Percentiles rank a stretch among this genome's conserved stretches.
Evolutionary conservation across 2,888 invertebrate genomes (phyloP).

Genomic region (Netelia inedita): DNA sequence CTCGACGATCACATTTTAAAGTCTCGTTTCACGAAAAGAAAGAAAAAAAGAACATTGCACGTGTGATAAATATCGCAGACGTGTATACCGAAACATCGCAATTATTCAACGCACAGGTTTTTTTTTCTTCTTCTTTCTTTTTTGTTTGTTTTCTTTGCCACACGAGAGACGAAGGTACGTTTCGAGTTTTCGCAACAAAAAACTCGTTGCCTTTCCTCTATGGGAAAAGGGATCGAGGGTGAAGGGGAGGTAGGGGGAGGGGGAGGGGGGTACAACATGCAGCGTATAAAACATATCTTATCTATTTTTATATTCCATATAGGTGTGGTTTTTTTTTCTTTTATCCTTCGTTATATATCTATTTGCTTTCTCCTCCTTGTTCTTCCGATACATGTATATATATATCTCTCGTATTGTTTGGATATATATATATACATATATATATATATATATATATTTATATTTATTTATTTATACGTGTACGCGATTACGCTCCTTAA

Average conservation of each 20-base stretch:
- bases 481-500: constrained; percentile 65
- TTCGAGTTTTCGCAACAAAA: constrained; percentile 1
- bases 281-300: constrained; percentile 85
- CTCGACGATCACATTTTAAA: not conserved
- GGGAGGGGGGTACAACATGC: constrained; percentile 80
- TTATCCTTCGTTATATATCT: constrained; percentile 70
- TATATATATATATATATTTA: constrained; percentile 68
- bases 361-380: constrained; percentile 44
- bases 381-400: constrained; percentile 30
- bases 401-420: constrained; percentile 65
- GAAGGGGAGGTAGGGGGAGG: constrained; percentile 16
- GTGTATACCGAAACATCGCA: constrained; percentile 61
- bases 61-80: constrained; percentile 56
- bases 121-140: not conserved
- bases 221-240: constrained; percentile 6
- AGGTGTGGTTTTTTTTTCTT: constrained; percentile 68
- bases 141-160: not conserved
- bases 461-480: constrained; percentile 25
- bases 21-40: constrained; percentile 13
- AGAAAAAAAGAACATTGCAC: not conserved
- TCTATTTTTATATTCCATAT: constrained; percentile 73
- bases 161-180: constrained; percentile 48
- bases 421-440: constrained; percentile 50
- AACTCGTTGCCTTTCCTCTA: constrained; percentile 36
- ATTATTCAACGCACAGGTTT: constrained; percentile 48